Conservation (phyloP, 2,113 vertebrate species). For the Pogona vitticeps region DNA sequence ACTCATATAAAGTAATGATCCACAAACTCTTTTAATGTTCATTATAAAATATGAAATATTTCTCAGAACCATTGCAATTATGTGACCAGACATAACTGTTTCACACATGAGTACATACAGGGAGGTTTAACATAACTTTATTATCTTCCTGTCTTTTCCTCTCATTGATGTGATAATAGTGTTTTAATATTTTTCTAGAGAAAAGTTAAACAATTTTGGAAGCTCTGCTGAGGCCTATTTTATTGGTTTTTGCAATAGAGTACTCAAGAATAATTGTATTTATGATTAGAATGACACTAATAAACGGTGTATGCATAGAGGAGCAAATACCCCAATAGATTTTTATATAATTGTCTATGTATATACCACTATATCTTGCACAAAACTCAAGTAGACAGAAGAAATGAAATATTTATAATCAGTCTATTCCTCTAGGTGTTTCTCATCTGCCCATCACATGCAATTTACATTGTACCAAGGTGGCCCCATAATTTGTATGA, state of each 20-base stretch:
- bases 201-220: conserved; percentile 85
- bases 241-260: conserved; percentile 84
- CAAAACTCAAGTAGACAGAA: conserved; percentile 6
- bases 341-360: conserved; percentile 63
- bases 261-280: conserved; percentile 83
- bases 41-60: conserved; percentile 90
- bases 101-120: conserved; percentile 87
- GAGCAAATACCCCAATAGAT: conserved; percentile 67
- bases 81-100: conserved; percentile 88
- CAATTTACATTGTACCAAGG: conserved; percentile 16
- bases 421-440: conserved; percentile 64
- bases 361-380: conserved; percentile 52
- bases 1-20: conserved; percentile 90
- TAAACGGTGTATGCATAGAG: conserved; percentile 72
- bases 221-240: conserved; percentile 79
- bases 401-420: conserved; percentile 53
- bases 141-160: conserved; percentile 85
- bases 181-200: conserved; percentile 85
- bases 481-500: conserved; percentile 4
- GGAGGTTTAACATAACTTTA: conserved; percentile 88
- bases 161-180: conserved; percentile 86
- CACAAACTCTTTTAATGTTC: conserved; percentile 91
- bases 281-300: conserved; percentile 77
- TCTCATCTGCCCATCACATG: conserved; percentile 65
- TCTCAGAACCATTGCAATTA: conserved; percentile 85